Evolutionary conservation across 2,888 invertebrate species (phyloP).

Genomic region (Aleiodes testaceus): DNA sequence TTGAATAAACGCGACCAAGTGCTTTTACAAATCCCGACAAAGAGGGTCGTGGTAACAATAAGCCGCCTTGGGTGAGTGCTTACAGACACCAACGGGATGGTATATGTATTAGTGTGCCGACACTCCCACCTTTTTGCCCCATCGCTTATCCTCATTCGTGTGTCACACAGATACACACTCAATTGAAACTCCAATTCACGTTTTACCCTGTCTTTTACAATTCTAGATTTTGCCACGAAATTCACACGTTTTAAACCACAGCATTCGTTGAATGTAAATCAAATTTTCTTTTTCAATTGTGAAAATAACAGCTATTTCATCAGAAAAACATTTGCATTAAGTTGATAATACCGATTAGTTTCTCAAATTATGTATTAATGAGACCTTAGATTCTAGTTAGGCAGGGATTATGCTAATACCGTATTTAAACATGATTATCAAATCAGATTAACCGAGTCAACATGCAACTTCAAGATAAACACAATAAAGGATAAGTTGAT

Average conservation of each 20-base stretch:
- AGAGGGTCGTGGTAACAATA: slow-evolving; percentile 66
- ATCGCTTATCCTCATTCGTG: slow-evolving; percentile 24
- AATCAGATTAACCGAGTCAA: too few relatives aligned
- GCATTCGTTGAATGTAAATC: slow-evolving; percentile 13
- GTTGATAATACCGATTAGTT: not conserved
- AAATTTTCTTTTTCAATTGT: not conserved
- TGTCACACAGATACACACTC: slow-evolving; percentile 34
- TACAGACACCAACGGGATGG: slow-evolving; percentile 59
- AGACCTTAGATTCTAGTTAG: slow-evolving; percentile 1
- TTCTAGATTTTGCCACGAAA: slow-evolving; percentile 21
- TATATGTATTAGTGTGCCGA: slow-evolving; percentile 18
- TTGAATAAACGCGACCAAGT: slow-evolving; percentile 64
- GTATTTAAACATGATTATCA: not conserved
- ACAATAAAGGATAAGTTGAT: too few relatives aligned
- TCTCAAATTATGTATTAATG: slow-evolving; percentile 8
- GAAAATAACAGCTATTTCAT: not conserved
- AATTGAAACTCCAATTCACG: slow-evolving; percentile 22
- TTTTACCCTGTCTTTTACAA: slow-evolving; percentile 24
- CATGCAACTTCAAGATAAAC: too few relatives aligned
- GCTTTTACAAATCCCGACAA: slow-evolving; percentile 67
- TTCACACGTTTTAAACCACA: slow-evolving; percentile 22
- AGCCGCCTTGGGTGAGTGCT: slow-evolving; percentile 64
- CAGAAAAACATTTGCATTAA: not conserved
- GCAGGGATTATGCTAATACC: not conserved
- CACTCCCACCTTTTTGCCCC: slow-evolving; percentile 5